Conservation (phyloP, 2,888 invertebrate species). For the Campaea margaritaria region DNA sequence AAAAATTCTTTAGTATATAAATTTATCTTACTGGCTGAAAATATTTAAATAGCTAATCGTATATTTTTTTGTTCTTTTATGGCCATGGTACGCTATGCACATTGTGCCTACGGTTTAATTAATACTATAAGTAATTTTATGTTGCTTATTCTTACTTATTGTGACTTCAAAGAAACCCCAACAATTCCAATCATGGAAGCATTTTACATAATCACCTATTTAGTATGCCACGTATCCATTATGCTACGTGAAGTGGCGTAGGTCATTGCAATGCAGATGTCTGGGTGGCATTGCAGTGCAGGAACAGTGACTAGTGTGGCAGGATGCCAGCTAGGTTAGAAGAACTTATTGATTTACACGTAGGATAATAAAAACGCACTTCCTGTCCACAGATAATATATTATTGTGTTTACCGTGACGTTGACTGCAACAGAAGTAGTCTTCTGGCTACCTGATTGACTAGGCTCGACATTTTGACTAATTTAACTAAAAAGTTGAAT, state of each 20-base stretch:
- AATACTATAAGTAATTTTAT: too few species aligned
- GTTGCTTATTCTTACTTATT: too few species aligned
- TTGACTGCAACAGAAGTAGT: neutral
- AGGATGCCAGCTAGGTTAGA: neutral
- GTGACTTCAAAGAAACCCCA: too few species aligned
- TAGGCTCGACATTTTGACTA: too few species aligned
- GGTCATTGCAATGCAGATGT: neutral
- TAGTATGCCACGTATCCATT: neutral
- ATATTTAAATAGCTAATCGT: too few species aligned
- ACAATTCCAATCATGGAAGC: neutral
- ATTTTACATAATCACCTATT: neutral
- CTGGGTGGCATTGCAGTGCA: neutral
- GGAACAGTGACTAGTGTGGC: neutral
- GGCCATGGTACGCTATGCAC: too few species aligned
- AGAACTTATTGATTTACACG: neutral
- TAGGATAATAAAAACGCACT: neutral
- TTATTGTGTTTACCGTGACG: neutral
- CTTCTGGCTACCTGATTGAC: neutral
- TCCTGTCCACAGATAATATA: neutral
- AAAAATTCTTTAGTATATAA: too few species aligned
- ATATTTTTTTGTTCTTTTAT: too few species aligned
- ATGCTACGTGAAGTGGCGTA: too few species aligned
- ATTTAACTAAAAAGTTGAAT: too few species aligned
- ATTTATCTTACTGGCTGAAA: too few species aligned
- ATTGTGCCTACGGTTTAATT: too few species aligned